Percentiles rank a stretch among this genome's conserved stretches.
Conservation (phyloP, 2,113 vertebrate genomes). For the Galbula dea region DNA sequence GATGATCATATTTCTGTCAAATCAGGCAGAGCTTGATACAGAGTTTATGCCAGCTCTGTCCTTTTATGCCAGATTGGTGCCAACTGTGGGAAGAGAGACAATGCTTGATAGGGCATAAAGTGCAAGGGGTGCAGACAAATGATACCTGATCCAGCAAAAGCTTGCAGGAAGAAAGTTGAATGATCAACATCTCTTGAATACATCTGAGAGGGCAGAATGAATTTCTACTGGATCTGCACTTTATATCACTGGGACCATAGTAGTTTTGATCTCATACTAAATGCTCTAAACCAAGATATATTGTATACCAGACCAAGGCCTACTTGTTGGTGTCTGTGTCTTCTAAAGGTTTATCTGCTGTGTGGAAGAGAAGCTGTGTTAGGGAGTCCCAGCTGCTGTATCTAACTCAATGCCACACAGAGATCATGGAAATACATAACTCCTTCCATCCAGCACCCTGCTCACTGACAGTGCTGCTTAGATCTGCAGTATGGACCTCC, state of each 20-base stretch:
- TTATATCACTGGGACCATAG: neutral
- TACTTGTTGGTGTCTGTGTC: neutral
- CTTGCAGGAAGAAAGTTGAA: neutral
- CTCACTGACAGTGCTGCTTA: neutral
- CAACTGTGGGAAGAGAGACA: neutral
- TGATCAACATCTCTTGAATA: neutral
- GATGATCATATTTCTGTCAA: slow-evolving; percentile 22
- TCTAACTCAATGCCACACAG: neutral
- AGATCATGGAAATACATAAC: neutral
- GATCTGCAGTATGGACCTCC: neutral
- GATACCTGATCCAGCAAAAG: neutral
- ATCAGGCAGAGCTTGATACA: neutral
- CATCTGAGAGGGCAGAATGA: neutral
- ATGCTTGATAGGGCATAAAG: neutral
- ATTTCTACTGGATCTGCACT: neutral
- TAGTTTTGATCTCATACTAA: neutral
- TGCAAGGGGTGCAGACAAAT: neutral
- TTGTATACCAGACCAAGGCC: neutral
- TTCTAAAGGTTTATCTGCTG: neutral
- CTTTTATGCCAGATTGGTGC: slow-evolving; percentile 8
- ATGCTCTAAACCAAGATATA: neutral
- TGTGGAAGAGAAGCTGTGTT: neutral
- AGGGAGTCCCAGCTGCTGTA: neutral
- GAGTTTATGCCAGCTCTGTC: neutral
- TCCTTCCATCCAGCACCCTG: neutral